Conservation (phyloP, 2,888 invertebrate species). For the Rambutsinella grinnellia region DNA sequence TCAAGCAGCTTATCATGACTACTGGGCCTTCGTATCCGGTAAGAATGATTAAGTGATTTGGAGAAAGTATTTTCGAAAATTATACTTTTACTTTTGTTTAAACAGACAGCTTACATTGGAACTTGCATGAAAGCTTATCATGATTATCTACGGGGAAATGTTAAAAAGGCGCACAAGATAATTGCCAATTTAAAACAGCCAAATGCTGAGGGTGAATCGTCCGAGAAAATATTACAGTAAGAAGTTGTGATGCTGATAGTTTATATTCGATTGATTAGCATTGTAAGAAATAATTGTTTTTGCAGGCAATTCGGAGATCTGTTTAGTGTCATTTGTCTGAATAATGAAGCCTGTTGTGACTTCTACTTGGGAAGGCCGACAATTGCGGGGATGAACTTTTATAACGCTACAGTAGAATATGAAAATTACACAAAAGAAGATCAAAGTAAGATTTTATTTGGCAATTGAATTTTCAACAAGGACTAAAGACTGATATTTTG, state of each 20-base stretch:
- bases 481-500: background rate
- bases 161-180: constrained; percentile 75
- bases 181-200: constrained; percentile 67
- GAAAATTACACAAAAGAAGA: constrained; percentile 67
- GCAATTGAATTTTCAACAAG: constrained; percentile 4
- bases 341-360: constrained; percentile 86
- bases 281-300: constrained; percentile 58
- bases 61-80: background rate
- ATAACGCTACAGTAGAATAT: constrained; percentile 84
- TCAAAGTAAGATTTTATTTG: constrained; percentile 7
- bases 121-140: constrained; percentile 76
- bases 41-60: background rate
- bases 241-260: constrained; percentile 17
- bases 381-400: constrained; percentile 83
- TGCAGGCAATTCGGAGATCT: constrained; percentile 75
- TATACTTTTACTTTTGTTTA: constrained; percentile 3
- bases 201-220: constrained; percentile 61
- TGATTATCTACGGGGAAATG: constrained; percentile 77
- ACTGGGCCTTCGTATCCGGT: constrained; percentile 29
- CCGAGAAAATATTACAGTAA: constrained; percentile 40
- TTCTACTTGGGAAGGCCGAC: constrained; percentile 85
- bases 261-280: constrained; percentile 21
- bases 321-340: constrained; percentile 78
- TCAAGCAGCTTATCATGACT: constrained; percentile 20
- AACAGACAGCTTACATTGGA: constrained; percentile 69